Conservation (phyloP, 1,140 invertebrate species). For the Augochlora pura region DNA sequence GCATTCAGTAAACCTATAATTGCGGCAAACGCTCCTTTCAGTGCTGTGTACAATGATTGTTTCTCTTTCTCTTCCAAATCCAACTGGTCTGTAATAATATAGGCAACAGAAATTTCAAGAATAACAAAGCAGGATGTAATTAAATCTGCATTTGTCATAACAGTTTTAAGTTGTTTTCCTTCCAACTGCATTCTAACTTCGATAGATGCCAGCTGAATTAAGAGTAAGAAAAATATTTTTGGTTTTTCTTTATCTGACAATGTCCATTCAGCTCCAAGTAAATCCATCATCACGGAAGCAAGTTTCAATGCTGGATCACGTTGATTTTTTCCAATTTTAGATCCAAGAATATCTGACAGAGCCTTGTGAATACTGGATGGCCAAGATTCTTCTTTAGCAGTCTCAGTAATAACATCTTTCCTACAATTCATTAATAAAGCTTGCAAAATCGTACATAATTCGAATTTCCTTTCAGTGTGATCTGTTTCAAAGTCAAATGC, state of each 20-base stretch:
- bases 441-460: constrained; percentile 88
- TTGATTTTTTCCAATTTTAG: constrained; percentile 92
- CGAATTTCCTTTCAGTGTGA: constrained; percentile 92
- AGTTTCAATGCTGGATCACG: constrained; percentile 92
- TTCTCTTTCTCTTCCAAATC: constrained; percentile 94
- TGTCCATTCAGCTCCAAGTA: constrained; percentile 92
- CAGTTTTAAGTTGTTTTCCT: constrained; percentile 89
- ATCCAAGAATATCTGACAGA: constrained; percentile 89
- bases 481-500: constrained; percentile 93
- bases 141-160: constrained; percentile 87
- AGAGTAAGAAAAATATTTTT: constrained; percentile 90
- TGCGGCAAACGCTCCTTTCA: constrained; percentile 93
- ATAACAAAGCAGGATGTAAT: constrained; percentile 91
- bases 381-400: constrained; percentile 87
- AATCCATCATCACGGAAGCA: constrained; percentile 88
- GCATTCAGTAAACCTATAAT: constrained; percentile 88
- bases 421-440: constrained; percentile 88
- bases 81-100: constrained; percentile 89
- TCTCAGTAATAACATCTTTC: constrained; percentile 82
- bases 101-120: constrained; percentile 89
- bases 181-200: constrained; percentile 96
- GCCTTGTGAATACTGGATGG: constrained; percentile 89
- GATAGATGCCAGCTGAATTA: constrained; percentile 93
- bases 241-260: constrained; percentile 88
- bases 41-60: constrained; percentile 92